These are phyloP conservation scores for Xestia c-nigrum DNA, from an alignment of 2,888 invertebrate species.

Conservation along the genomic window DNA sequence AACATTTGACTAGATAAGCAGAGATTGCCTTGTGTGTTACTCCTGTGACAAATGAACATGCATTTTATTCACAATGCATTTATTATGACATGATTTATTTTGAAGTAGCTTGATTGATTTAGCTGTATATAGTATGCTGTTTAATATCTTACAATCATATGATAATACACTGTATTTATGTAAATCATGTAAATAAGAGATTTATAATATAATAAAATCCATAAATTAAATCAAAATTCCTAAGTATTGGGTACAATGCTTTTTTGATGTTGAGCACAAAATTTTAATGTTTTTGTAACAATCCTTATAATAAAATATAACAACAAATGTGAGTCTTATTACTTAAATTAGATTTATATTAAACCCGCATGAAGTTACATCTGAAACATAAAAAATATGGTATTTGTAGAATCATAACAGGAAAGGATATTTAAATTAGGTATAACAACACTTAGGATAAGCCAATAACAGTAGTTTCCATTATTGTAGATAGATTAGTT, in stretches of 20 bases:
- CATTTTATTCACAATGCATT: constrained; percentile 73
- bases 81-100: constrained; percentile 65
- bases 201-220: constrained; percentile 63
- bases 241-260: constrained; percentile 64
- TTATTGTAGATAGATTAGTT: background rate
- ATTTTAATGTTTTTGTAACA: constrained; percentile 79
- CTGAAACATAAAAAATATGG: constrained; percentile 63
- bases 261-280: constrained; percentile 79
- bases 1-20: constrained; percentile 85
- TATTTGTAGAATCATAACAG: constrained; percentile 22
- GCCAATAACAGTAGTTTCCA: background rate
- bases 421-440: constrained; percentile 3
- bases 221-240: constrained; percentile 57
- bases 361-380: constrained; percentile 68
- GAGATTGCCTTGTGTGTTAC: constrained; percentile 77
- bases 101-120: constrained; percentile 67
- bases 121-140: constrained; percentile 77
- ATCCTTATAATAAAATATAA: constrained; percentile 77
- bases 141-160: constrained; percentile 57
- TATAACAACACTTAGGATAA: background rate
- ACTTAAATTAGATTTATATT: constrained; percentile 38
- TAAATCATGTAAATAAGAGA: constrained; percentile 80
- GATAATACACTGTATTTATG: constrained; percentile 74
- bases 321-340: constrained; percentile 70
- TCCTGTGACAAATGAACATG: constrained; percentile 66